phyloP scores from a whole-genome alignment of 2,797 vertebrate genomes.

The Syngnathus rostellatus region DNA sequence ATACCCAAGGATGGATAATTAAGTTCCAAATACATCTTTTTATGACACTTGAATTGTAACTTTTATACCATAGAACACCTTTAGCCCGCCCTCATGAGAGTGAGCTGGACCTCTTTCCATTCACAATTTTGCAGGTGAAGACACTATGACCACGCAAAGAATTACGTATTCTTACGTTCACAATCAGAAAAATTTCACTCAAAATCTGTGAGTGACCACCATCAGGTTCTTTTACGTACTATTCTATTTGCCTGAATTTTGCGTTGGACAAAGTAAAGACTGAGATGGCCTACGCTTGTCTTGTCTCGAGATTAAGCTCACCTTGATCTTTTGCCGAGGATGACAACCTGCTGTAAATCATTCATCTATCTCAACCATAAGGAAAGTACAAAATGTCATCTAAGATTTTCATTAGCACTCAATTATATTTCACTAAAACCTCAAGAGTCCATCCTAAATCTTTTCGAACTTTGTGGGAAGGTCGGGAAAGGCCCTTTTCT shows the following conservation, averaged over 20 bases:
- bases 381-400: neutral
- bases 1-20: no score
- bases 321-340: conserved; percentile 52
- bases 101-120: no score
- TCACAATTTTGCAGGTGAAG: no score
- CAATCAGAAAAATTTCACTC: neutral
- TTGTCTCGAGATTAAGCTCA: conserved; percentile 18
- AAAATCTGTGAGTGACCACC: neutral
- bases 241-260: neutral
- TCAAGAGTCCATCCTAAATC: neutral
- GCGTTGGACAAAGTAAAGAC: neutral
- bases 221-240: no score
- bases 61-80: no score
- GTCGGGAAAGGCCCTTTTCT: neutral
- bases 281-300: neutral
- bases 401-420: neutral
- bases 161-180: neutral
- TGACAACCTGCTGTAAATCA: conserved; percentile 45
- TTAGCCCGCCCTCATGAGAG: no score
- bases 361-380: conserved; percentile 41
- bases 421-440: neutral
- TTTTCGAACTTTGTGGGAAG: neutral
- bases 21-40: no score
- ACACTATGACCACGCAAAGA: neutral
- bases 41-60: no score